phyloP scores from a whole-genome alignment of 2,797 vertebrate genomes.

The Columba guinea region DNA sequence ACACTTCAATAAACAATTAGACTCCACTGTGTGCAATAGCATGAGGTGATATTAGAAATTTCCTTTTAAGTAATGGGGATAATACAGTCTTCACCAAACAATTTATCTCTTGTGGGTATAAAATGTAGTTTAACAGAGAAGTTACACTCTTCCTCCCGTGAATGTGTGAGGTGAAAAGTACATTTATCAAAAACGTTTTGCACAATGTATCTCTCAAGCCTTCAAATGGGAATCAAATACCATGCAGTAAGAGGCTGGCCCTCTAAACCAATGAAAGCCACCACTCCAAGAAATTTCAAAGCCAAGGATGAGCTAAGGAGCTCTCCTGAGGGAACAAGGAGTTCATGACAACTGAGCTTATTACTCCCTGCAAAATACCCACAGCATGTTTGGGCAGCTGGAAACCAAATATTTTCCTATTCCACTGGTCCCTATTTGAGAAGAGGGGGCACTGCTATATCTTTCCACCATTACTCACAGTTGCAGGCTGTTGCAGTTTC shows the following conservation, averaged over 20 bases:
- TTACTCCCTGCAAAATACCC: background rate
- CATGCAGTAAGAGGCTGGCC: background rate
- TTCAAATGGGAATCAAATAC: background rate
- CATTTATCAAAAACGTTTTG: background rate
- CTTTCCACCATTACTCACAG: background rate
- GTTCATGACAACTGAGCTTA: background rate
- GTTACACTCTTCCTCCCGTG: conserved; percentile 22
- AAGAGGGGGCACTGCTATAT: background rate
- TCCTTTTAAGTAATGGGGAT: conserved; percentile 31
- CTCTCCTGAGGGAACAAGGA: background rate
- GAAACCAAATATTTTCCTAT: background rate
- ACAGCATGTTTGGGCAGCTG: background rate
- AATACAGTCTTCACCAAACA: conserved; percentile 51
- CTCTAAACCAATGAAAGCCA: background rate
- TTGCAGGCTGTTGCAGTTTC: background rate
- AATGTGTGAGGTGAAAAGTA: background rate
- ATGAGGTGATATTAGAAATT: conserved; percentile 30
- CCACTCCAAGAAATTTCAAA: background rate
- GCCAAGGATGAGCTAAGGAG: background rate
- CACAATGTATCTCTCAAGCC: background rate
- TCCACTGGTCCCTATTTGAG: background rate
- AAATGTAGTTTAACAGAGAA: conserved; percentile 58
- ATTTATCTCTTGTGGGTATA: conserved; percentile 19
- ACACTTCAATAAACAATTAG: conserved; percentile 56
- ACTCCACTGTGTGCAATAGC: background rate